Base-by-base conservation (phyloP, 2,113 vertebrate genomes). In the Notothenia rossii region DNA sequence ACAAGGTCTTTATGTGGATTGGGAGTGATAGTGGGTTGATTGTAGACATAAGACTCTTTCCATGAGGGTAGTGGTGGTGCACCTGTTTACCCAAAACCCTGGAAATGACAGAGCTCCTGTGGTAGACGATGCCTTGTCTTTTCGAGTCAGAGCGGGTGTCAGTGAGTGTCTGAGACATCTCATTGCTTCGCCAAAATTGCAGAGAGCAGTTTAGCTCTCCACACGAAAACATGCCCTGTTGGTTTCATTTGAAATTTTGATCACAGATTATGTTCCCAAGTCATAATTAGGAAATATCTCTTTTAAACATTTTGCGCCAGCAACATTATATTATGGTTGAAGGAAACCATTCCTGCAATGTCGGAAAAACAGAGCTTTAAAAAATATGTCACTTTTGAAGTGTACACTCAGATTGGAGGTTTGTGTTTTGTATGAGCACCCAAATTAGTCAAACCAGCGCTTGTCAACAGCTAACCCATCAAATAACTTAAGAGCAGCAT, bases 201-300 rank as follows among this genome's bases (percentile, higher is more conserved):
- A 90, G 88, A 89, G 88, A 40, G 17, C 89, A 84, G 86, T 86
- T 89, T 85, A 83, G 46, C 81, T 86, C 83, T 88, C 80, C 82
- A 72, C 89, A 84, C 79, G 61, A 88, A 91, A 93, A 88, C 84
- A 92, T 78, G 83, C 86, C 86, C 83, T 69, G 79, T 82, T 84
- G 84, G 88, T 88, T 91, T 89, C 82, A 89, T 90, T 87, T 91
- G 84, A 90, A 91, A 91, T 91, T 83, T 83, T 84, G 89, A 93
- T 93, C 87, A 90, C 91, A 89, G 82, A 94, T 92, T 88, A 91
- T 86, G 81, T 78, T 90, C 84, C 88, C 86, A 46, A 67, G 77
- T 92, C 87, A 84, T 92, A 89, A 91, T 92, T 92, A 87, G 81
- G 77, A 92, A 90, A 92, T 91, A 89, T 90, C 82, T 84, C 81